phyloP scores from a whole-genome alignment of 2,888 invertebrate species.

The Ophion ventricosus region DNA sequence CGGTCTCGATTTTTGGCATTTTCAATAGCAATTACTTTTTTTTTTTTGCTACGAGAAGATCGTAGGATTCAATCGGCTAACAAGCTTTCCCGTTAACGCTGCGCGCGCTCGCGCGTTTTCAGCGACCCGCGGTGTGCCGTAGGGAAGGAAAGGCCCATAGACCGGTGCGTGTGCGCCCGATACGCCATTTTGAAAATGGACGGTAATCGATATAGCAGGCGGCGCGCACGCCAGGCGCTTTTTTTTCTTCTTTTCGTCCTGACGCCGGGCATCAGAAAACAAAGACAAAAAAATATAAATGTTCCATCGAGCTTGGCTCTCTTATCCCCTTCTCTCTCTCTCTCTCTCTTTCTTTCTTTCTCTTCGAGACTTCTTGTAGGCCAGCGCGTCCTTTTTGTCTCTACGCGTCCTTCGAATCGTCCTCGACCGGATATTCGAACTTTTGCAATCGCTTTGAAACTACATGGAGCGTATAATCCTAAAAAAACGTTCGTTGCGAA shows the following conservation, averaged over 20 bases:
- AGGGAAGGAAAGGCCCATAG: conserved; percentile 33
- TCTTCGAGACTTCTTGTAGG: too few relatives aligned
- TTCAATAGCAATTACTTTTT: background rate
- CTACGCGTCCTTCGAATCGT: too few relatives aligned
- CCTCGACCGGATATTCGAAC: too few relatives aligned
- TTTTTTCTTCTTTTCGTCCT: conserved; percentile 12
- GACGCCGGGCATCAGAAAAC: conserved; percentile 31
- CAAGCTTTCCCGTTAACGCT: conserved; percentile 49
- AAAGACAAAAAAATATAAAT: conserved; percentile 58
- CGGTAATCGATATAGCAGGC: conserved; percentile 79
- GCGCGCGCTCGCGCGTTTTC: conserved; percentile 59
- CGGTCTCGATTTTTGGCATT: background rate
- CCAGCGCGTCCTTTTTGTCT: too few relatives aligned
- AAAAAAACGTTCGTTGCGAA: too few relatives aligned
- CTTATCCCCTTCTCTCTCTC: conserved; percentile 15
- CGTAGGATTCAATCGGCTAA: conserved; percentile 27
- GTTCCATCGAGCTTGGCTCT: conserved; percentile 28
- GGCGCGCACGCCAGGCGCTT: conserved; percentile 70
- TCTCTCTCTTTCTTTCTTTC: conserved; percentile 5
- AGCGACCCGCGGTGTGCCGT: background rate
- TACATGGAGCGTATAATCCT: too few relatives aligned
- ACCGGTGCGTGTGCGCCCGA: conserved; percentile 65
- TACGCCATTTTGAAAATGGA: conserved; percentile 82
- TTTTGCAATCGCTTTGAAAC: too few relatives aligned
- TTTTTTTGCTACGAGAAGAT: background rate